These are phyloP conservation scores for Trichosurus vulpecula DNA, from an alignment of 2,797 vertebrate genomes.

Conservation along the genomic window DNA sequence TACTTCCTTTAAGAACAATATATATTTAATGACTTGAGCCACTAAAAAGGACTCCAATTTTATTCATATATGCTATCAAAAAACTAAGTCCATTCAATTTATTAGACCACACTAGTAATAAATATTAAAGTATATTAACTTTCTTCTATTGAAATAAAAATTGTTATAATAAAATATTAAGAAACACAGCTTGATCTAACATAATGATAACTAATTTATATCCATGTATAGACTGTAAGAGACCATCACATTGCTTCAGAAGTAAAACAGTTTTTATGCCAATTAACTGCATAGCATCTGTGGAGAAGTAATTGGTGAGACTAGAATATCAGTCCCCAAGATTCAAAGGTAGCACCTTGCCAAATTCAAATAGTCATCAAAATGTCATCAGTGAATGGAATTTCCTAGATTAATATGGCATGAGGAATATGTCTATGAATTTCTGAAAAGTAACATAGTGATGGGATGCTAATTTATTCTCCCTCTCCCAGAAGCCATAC, in stretches of 20 bases:
- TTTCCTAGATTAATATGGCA: slow-evolving; percentile 17
- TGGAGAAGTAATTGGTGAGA: background rate
- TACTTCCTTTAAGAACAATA: background rate
- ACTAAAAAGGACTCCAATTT: background rate
- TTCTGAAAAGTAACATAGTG: background rate
- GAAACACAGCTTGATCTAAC: background rate
- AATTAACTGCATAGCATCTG: background rate
- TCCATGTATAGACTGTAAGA: background rate
- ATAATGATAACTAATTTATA: background rate
- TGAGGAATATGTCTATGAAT: background rate
- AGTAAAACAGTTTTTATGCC: background rate
- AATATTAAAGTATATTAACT: background rate
- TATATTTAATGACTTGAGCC: background rate
- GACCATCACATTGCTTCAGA: background rate
- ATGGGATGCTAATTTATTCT: background rate
- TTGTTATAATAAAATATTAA: background rate
- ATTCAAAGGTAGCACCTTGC: background rate
- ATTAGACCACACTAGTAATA: background rate
- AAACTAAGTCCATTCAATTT: background rate
- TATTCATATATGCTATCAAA: background rate
- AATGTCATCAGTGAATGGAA: background rate
- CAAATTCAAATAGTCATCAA: background rate
- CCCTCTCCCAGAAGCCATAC: background rate
- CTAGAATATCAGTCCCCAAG: background rate
- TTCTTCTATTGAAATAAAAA: background rate